Conservation (phyloP, 2,113 vertebrate species). For the Dicerorhinus sumatrensis region DNA sequence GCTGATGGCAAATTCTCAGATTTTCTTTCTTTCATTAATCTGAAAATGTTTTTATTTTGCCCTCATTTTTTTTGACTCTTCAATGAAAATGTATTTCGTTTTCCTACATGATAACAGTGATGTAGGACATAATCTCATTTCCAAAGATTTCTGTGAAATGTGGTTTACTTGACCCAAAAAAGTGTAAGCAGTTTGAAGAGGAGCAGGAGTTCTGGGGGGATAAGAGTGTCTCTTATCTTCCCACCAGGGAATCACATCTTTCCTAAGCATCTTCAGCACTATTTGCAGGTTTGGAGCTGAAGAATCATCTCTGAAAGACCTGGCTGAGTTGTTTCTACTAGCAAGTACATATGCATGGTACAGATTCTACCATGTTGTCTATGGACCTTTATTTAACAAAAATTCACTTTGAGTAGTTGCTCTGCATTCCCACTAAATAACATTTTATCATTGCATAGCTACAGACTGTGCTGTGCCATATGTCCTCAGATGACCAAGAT, state of each 20-base stretch:
- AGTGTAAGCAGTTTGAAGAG: neutral
- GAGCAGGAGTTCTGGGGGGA: neutral
- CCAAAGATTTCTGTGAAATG: neutral
- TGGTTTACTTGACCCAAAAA: neutral
- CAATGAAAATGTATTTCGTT: conserved; percentile 1
- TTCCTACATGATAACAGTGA: neutral
- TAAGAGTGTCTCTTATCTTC: neutral
- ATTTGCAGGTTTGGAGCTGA: neutral
- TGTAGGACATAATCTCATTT: neutral
- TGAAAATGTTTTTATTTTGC: conserved; percentile 32
- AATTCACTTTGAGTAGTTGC: neutral
- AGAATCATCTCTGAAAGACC: neutral
- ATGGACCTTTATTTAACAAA: neutral
- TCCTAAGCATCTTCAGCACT: neutral
- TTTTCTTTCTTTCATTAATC: conserved; percentile 38
- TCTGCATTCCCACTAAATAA: neutral
- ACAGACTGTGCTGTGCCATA: neutral
- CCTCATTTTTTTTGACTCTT: neutral
- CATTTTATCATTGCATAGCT: neutral
- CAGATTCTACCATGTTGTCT: neutral
- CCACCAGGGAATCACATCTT: neutral
- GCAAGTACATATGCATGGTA: neutral
- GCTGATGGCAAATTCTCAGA: conserved; percentile 13
- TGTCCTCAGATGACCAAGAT: neutral
- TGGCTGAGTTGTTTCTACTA: neutral